These are phyloP conservation scores for Rynchops niger DNA, from an alignment of 2,113 vertebrate genomes.

Conservation along the genomic window DNA sequence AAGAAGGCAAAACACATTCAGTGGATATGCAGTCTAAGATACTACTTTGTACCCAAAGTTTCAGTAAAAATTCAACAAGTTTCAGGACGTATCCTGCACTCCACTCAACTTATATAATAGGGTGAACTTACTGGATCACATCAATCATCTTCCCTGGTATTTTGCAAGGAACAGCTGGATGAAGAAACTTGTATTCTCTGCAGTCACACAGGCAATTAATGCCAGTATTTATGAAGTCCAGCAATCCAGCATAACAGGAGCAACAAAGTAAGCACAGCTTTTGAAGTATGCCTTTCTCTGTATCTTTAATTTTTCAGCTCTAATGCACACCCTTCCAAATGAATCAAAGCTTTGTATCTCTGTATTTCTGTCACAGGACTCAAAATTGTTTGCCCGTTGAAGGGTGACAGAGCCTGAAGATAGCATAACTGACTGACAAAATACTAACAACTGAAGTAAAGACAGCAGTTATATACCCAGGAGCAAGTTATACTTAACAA, in stretches of 20 bases:
- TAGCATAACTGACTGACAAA: neutral
- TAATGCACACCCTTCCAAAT: neutral
- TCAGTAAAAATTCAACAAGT: neutral
- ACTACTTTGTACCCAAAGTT: neutral
- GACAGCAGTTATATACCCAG: neutral
- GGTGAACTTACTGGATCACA: neutral
- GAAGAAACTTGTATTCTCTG: neutral
- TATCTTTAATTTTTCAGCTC: neutral
- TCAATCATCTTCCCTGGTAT: neutral
- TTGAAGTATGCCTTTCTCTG: neutral
- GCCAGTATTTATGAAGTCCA: neutral
- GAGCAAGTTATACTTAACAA: neutral
- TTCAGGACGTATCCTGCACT: neutral
- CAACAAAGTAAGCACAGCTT: neutral
- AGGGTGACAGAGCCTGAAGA: neutral
- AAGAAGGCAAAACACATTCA: neutral
- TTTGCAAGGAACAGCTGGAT: neutral
- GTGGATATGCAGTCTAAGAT: neutral
- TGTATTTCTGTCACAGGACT: neutral
- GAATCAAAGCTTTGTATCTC: neutral
- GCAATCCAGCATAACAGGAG: slow-evolving; percentile 16
- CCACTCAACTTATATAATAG: neutral
- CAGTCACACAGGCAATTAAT: neutral
- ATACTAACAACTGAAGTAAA: neutral
- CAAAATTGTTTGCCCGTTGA: neutral